Percentiles rank a stretch among this genome's conserved stretches.
phyloP scores from a whole-genome alignment of 2,113 vertebrate genomes.

The Corvus hawaiiensis region DNA sequence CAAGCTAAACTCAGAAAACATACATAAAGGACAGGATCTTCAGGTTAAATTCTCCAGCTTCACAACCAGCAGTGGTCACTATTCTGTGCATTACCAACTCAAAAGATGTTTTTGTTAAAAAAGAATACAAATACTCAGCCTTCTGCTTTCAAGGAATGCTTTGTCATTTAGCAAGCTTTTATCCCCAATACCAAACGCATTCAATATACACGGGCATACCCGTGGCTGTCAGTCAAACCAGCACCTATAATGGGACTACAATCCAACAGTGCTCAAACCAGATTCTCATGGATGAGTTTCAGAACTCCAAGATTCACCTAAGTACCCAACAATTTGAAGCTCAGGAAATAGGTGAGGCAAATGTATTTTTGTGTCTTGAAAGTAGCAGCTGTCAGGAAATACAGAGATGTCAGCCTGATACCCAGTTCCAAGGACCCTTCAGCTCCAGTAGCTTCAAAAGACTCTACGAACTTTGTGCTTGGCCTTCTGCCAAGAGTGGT shows the following conservation, averaged over 20 bases:
- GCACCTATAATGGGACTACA: neutral
- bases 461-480: accelerated
- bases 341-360: neutral
- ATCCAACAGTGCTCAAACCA: neutral
- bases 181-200: neutral
- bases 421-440: neutral
- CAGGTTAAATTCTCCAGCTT: neutral
- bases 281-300: neutral
- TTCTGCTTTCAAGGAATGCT: neutral
- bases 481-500: neutral
- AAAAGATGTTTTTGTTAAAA: neutral
- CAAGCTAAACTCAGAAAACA: neutral
- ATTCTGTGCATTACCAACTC: neutral
- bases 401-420: neutral
- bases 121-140: neutral
- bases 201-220: neutral
- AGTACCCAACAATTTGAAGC: neutral
- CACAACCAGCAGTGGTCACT: neutral
- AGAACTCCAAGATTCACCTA: neutral
- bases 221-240: neutral
- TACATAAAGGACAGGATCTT: neutral
- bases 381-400: neutral
- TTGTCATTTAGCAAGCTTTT: neutral
- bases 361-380: neutral
- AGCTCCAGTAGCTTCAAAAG: neutral